phyloP scores from a whole-genome alignment of 2,113 vertebrate genomes.

The Pristiophorus japonicus region DNA sequence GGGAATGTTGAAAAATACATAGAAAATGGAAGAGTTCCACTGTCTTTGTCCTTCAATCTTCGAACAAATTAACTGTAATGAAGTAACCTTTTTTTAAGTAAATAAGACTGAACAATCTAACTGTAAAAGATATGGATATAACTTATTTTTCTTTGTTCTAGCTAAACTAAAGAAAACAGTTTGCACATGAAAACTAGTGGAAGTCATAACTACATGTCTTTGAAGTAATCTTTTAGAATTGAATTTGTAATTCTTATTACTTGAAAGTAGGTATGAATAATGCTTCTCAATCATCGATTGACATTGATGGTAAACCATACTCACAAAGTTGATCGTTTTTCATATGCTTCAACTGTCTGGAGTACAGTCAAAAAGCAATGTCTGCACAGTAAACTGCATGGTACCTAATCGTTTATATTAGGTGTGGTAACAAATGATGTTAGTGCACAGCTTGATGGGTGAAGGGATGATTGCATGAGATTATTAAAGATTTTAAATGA shows the following conservation, averaged over 20 bases:
- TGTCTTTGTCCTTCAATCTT: not conserved
- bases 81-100: not conserved
- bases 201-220: not conserved
- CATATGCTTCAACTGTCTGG: not conserved
- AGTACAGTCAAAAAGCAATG: not conserved
- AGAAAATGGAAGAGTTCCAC: not conserved
- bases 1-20: not conserved
- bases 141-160: not conserved
- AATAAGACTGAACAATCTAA: not conserved
- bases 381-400: not conserved
- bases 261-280: not conserved
- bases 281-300: not conserved
- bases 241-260: slow-evolving; percentile 18
- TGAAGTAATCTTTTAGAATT: not conserved
- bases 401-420: not conserved
- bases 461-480: not conserved
- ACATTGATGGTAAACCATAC: not conserved
- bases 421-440: not conserved
- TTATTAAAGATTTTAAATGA: not conserved
- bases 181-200: not conserved
- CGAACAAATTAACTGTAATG: not conserved
- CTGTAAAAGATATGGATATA: not conserved
- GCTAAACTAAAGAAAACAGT: not conserved
- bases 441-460: not conserved
- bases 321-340: not conserved